Conservation (phyloP, 2,888 invertebrate species). For the Platerodrilus igneus region DNA sequence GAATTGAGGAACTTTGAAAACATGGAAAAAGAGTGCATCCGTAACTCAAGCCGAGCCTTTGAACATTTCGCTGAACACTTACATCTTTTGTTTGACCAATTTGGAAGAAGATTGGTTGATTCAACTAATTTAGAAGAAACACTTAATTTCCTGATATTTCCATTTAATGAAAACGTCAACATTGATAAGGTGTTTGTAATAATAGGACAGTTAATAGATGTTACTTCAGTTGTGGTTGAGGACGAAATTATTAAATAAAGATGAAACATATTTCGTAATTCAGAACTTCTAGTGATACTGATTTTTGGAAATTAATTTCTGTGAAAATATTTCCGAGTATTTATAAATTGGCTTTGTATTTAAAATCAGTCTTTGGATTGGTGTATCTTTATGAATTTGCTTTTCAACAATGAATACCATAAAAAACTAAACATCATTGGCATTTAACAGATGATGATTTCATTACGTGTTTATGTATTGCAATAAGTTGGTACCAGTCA, state of each 20-base stretch:
- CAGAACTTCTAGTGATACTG: constrained; percentile 4
- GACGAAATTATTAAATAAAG: no score
- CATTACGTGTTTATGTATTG: constrained; percentile 6
- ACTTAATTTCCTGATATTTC: not conserved
- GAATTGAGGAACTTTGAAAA: constrained; percentile 1
- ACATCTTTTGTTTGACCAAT: not conserved
- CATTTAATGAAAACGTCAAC: no score
- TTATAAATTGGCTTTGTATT: constrained; percentile 1
- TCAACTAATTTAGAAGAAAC: not conserved
- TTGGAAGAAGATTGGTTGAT: constrained; percentile 3
- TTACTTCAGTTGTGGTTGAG: no score
- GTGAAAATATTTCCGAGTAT: constrained; percentile 6
- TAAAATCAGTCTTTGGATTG: constrained; percentile 10
- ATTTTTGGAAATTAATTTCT: constrained; percentile 7
- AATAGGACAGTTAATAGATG: no score
- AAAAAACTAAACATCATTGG: constrained; percentile 9
- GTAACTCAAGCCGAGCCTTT: constrained; percentile 2
- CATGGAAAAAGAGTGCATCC: constrained; percentile 6
- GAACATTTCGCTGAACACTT: constrained; percentile 1
- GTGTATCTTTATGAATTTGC: constrained; percentile 9
- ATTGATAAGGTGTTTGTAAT: no score
- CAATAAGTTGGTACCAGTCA: constrained; percentile 5
- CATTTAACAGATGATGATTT: constrained; percentile 7
- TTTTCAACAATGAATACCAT: constrained; percentile 11
- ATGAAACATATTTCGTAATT: no score